Percentiles rank a stretch among this genome's conserved stretches.
Conservation (phyloP, 2,888 invertebrate species). For the Falcaria lacertinaria region DNA sequence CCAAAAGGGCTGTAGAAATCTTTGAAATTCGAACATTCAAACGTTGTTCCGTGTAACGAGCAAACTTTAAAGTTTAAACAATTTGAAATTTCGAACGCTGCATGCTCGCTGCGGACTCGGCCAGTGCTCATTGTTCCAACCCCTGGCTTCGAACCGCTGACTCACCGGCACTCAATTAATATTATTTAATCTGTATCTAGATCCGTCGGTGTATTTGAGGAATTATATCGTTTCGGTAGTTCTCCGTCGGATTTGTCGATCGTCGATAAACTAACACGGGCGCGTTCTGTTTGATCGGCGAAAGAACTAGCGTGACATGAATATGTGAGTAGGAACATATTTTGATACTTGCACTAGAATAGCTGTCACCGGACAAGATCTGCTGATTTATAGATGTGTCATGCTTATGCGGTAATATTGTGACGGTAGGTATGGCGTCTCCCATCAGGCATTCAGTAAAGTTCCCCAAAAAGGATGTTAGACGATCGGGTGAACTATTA, state of each 20-base stretch:
- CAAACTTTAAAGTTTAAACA: neutral
- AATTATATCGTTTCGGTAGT: constrained; percentile 58
- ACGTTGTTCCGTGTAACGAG: constrained; percentile 32
- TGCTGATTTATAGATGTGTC: constrained; percentile 42
- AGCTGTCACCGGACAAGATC: constrained; percentile 43
- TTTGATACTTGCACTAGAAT: constrained; percentile 43
- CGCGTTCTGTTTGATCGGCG: constrained; percentile 34
- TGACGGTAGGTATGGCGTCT: constrained; percentile 26
- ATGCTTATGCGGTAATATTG: constrained; percentile 26
- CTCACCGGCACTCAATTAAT: constrained; percentile 70
- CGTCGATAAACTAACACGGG: constrained; percentile 44
- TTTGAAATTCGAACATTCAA: constrained; percentile 50
- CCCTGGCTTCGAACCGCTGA: constrained; percentile 53
- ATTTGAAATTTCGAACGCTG: neutral
- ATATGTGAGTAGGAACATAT: constrained; percentile 46
- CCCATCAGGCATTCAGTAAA: constrained; percentile 59
- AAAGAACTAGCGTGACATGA: constrained; percentile 49
- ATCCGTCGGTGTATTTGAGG: constrained; percentile 61
- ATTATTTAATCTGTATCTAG: constrained; percentile 68
- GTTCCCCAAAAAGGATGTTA: constrained; percentile 62
- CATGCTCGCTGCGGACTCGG: constrained; percentile 13
- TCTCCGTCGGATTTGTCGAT: constrained; percentile 52
- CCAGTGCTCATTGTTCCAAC: constrained; percentile 52
- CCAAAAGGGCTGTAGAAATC: constrained; percentile 32
- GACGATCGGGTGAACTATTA: constrained; percentile 59